Conservation (phyloP, 2,113 vertebrate species). For the Isurus oxyrinchus region DNA sequence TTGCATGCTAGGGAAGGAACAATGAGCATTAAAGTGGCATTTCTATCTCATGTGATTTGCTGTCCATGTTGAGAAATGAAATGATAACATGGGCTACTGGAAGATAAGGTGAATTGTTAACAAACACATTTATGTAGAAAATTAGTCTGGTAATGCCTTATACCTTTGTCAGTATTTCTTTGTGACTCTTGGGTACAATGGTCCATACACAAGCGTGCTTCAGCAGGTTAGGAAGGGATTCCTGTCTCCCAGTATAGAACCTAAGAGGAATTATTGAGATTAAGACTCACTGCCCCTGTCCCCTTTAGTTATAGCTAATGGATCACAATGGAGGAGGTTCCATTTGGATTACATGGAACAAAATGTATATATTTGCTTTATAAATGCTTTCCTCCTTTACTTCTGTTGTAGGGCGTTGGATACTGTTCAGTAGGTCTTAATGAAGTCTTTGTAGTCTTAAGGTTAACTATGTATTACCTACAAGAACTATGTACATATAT, state of each 20-base stretch:
- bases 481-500: too few relatives aligned
- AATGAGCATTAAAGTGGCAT: neutral
- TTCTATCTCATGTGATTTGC: neutral
- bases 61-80: neutral
- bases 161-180: neutral
- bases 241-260: neutral
- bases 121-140: neutral
- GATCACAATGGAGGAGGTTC: neutral
- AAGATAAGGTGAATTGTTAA: neutral
- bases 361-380: neutral
- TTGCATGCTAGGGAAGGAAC: neutral
- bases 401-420: neutral
- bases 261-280: neutral
- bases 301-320: neutral
- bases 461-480: too few relatives aligned
- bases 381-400: neutral
- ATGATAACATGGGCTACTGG: neutral
- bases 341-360: neutral
- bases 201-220: neutral
- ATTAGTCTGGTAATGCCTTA: constrained; percentile 26
- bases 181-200: neutral
- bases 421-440: too few relatives aligned
- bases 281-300: neutral
- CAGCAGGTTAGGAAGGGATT: neutral
- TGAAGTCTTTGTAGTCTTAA: too few relatives aligned